These are phyloP conservation scores for Aphis gossypii DNA, from an alignment of 1,140 invertebrate genomes.

Conservation along the genomic window DNA sequence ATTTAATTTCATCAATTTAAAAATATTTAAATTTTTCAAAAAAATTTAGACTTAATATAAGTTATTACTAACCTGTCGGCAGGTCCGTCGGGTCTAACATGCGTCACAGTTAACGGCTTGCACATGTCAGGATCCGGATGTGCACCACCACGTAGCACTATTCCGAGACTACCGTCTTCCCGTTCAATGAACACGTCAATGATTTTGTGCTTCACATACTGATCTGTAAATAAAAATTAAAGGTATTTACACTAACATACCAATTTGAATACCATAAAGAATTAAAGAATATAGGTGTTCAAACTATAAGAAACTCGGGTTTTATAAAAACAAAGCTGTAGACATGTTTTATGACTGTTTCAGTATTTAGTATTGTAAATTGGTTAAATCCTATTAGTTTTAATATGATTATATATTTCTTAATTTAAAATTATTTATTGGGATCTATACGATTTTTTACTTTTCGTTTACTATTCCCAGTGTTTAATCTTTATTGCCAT, in stretches of 20 bases:
- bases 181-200: slow-evolving; percentile 61
- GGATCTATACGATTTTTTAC: neutral
- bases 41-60: neutral
- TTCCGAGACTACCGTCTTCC: slow-evolving; percentile 81
- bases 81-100: slow-evolving; percentile 86
- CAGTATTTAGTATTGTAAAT: neutral
- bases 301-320: neutral
- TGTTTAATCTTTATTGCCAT: neutral
- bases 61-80: slow-evolving; percentile 75
- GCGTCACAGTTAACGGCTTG: slow-evolving; percentile 84
- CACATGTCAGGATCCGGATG: slow-evolving; percentile 68
- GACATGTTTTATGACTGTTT: neutral
- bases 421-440: too few relatives aligned
- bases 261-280: neutral
- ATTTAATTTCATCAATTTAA: neutral
- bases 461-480: neutral
- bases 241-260: neutral
- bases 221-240: slow-evolving; percentile 26
- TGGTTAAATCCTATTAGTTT: neutral
- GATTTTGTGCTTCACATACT: slow-evolving; percentile 58
- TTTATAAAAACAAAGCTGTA: neutral
- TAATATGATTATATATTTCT: neutral
- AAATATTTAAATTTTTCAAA: neutral
- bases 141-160: slow-evolving; percentile 85
- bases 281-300: neutral